Percentiles rank a stretch among this genome's conserved stretches.
These are phyloP conservation scores for Onthophagus taurus DNA, from an alignment of 1,140 invertebrate genomes.

Conservation along the genomic window DNA sequence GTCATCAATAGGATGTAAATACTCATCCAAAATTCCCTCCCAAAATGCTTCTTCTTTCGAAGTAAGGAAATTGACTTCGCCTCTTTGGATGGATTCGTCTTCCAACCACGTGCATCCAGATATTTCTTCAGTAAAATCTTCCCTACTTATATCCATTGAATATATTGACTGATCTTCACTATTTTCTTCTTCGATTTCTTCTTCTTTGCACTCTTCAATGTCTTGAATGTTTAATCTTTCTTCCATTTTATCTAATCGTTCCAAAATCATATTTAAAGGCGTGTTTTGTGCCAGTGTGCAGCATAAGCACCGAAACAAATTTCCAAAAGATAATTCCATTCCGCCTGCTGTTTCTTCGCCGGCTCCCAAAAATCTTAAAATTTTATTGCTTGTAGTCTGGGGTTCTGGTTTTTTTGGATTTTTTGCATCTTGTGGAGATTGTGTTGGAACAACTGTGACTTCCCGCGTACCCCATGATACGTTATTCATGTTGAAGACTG, in stretches of 20 bases:
- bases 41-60: slow-evolving; percentile 60
- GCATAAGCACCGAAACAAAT: slow-evolving; percentile 52
- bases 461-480: slow-evolving; percentile 89
- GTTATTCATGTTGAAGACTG: slow-evolving; percentile 82
- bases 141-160: too few species aligned
- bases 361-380: slow-evolving; percentile 22
- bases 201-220: too few species aligned
- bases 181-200: too few species aligned
- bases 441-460: slow-evolving; percentile 33
- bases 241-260: slow-evolving; percentile 40
- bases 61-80: slow-evolving; percentile 50
- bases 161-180: too few species aligned
- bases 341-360: slow-evolving; percentile 46
- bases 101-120: slow-evolving; percentile 51
- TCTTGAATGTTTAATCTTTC: too few species aligned
- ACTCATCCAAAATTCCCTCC: slow-evolving; percentile 61
- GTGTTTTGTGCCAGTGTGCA: slow-evolving; percentile 47
- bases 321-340: slow-evolving; percentile 50
- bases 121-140: slow-evolving; percentile 23
- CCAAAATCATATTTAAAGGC: slow-evolving; percentile 42
- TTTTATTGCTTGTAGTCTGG: slow-evolving; percentile 16
- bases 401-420: slow-evolving; percentile 16
- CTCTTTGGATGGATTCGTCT: slow-evolving; percentile 52
- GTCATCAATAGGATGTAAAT: slow-evolving; percentile 60
- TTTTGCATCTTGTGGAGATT: slow-evolving; percentile 3